Evolutionary conservation across 2,797 vertebrate species (phyloP).

Genomic region (Serranus cabrilla): DNA sequence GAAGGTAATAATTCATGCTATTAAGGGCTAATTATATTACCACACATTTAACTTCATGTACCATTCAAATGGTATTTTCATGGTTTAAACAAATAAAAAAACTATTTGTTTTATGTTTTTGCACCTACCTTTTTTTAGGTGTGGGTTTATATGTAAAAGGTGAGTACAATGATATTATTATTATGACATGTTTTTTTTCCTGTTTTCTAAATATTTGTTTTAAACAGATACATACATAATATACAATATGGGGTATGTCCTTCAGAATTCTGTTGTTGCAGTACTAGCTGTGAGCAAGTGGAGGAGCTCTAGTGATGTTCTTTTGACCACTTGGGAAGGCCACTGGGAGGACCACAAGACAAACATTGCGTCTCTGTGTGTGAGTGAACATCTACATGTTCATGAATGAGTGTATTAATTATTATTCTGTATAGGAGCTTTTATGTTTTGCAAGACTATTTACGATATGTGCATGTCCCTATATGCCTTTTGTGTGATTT

Average conservation of each 20-base stretch:
- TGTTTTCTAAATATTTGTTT: neutral
- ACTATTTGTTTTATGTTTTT: neutral
- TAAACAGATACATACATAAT: neutral
- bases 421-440: no score
- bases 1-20: no score
- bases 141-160: neutral
- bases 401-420: slow-evolving; percentile 42
- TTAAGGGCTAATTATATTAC: no score
- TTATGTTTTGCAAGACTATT: neutral
- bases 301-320: slow-evolving; percentile 89
- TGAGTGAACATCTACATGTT: slow-evolving; percentile 38
- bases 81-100: neutral
- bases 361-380: slow-evolving; percentile 14
- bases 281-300: slow-evolving; percentile 80
- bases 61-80: neutral
- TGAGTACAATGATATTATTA: neutral
- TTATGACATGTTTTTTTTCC: neutral
- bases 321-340: slow-evolving; percentile 61
- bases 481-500: neutral
- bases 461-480: neutral
- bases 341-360: slow-evolving; percentile 50
- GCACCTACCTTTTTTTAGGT: neutral
- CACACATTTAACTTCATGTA: neutral
- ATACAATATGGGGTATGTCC: neutral
- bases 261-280: slow-evolving; percentile 61